phyloP scores from a whole-genome alignment of 1,140 invertebrate species.

The Ganaspis sp. region DNA sequence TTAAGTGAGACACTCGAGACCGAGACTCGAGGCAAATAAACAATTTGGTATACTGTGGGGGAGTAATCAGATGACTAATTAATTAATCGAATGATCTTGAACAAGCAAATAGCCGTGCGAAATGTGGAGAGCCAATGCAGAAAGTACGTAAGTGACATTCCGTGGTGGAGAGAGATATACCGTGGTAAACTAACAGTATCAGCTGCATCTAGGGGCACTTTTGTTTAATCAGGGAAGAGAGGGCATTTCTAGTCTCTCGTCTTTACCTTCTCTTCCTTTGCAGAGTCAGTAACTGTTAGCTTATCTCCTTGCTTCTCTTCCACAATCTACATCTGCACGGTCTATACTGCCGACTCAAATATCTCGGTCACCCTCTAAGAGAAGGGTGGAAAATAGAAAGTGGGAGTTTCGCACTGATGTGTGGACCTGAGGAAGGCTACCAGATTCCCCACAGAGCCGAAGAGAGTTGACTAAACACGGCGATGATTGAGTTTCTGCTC shows the following conservation, averaged over 20 bases:
- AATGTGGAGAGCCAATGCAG: conserved; percentile 32
- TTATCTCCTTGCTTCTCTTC: conserved; percentile 30
- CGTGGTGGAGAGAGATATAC: conserved; percentile 9
- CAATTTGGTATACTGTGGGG: conserved; percentile 36
- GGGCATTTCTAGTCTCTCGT: conserved; percentile 41
- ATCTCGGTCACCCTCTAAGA: conserved; percentile 6
- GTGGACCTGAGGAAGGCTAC: not conserved
- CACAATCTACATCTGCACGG: conserved; percentile 41
- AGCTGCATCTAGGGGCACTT: conserved; percentile 45
- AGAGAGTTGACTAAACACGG: not conserved
- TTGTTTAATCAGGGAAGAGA: conserved; percentile 51
- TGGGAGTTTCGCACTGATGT: not conserved
- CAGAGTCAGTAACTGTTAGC: conserved; percentile 9
- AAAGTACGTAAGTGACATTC: conserved; percentile 13
- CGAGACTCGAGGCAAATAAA: conserved; percentile 19
- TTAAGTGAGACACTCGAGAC: too few species aligned
- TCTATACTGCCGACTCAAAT: not conserved
- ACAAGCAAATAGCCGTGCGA: not conserved
- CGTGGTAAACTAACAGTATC: conserved; percentile 37
- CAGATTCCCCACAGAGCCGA: not conserved
- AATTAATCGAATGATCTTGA: not conserved
- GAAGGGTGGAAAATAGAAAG: conserved; percentile 28
- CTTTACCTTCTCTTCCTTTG: conserved; percentile 4
- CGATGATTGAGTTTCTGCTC: conserved; percentile 2
- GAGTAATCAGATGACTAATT: conserved; percentile 4